Evolutionary conservation across 2,797 vertebrate species (phyloP).

Genomic region (Chiloscyllium punctatum): DNA sequence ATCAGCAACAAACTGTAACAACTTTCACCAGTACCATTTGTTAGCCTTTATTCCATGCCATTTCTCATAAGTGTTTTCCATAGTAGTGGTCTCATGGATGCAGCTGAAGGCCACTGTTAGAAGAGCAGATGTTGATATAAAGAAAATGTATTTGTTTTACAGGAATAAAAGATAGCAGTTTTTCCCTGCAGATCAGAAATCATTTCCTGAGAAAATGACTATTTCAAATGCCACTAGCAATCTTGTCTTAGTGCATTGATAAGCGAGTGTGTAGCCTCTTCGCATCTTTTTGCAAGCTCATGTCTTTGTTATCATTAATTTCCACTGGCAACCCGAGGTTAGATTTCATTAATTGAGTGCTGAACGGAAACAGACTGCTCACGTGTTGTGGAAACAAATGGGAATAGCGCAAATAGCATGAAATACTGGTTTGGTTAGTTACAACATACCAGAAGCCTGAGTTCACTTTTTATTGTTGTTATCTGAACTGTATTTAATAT

Average conservation of each 20-base stretch:
- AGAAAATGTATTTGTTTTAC: neutral
- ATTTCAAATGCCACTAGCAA: neutral
- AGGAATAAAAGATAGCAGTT: neutral
- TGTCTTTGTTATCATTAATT: neutral
- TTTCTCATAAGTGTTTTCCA: neutral
- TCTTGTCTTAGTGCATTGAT: neutral
- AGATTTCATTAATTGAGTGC: neutral
- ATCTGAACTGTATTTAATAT: conserved; percentile 3
- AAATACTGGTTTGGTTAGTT: conserved; percentile 18
- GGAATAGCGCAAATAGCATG: neutral
- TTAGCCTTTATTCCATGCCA: neutral
- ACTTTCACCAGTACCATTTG: neutral
- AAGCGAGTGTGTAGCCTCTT: neutral
- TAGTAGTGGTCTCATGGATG: neutral
- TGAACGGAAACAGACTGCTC: neutral
- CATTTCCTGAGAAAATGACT: conserved; percentile 14
- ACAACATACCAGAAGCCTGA: neutral
- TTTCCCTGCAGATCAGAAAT: conserved; percentile 19
- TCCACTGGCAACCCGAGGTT: neutral
- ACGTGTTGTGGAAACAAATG: neutral
- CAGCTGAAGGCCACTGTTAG: conserved; percentile 13
- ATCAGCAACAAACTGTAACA: neutral
- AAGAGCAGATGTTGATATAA: conserved; percentile 5
- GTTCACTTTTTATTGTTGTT: neutral
- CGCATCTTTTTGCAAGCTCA: neutral